phyloP scores from a whole-genome alignment of 2,888 invertebrate genomes.

The Gastrophysa polygoni region DNA sequence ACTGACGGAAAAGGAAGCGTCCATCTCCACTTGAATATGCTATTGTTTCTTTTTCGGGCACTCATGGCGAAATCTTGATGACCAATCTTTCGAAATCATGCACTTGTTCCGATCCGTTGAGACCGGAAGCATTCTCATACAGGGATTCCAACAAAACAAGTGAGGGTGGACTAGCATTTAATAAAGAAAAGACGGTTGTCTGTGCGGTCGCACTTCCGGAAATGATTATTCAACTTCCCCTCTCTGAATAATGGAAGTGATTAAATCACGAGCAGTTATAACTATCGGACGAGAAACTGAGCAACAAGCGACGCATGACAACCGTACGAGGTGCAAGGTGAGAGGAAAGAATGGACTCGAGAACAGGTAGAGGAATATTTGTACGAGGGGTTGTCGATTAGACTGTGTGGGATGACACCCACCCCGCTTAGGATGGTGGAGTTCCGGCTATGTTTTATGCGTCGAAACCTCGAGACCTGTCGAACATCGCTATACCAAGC shows the following conservation, averaged over 20 bases:
- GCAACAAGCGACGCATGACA: background rate
- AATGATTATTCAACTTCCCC: constrained; percentile 32
- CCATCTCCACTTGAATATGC: no score
- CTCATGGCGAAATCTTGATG: background rate
- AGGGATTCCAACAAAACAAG: background rate
- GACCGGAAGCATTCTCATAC: background rate
- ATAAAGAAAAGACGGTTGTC: constrained; percentile 23
- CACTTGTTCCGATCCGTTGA: background rate
- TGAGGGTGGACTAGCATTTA: constrained; percentile 1
- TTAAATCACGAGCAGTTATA: constrained; percentile 28
- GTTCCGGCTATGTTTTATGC: no score
- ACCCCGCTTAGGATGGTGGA: no score
- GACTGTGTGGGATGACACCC: no score
- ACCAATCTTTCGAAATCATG: background rate
- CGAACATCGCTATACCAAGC: no score
- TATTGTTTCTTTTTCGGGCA: no score
- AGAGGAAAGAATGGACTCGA: no score
- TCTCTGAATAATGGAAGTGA: constrained; percentile 28
- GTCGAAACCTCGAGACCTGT: no score
- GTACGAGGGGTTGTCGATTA: no score
- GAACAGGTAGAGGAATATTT: no score
- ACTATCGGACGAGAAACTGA: background rate
- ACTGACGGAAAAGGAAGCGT: no score
- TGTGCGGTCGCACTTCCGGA: constrained; percentile 23
- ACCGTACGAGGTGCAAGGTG: no score